Evolutionary conservation across 2,113 vertebrate species (phyloP), one percentile per base, ranked within the genome.

Genomic region (Lethenteron camtschaticum): DNA sequence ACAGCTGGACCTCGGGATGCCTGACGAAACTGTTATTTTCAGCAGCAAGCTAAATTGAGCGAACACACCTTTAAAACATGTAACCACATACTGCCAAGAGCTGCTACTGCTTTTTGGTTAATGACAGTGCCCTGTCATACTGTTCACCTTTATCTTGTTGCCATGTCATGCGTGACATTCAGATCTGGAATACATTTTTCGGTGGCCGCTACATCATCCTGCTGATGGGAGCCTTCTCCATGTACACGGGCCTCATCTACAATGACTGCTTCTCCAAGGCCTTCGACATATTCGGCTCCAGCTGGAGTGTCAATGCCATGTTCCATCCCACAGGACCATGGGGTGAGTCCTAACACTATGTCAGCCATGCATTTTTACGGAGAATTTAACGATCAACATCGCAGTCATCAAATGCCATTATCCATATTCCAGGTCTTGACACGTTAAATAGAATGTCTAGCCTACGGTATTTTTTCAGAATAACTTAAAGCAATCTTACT

Each of bases 181-280:
- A 97, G 94, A 91, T 97, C 77, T 96, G 88, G 88, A 79, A 60
- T 77, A 95, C 80, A 69, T 90, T 95, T 82, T 97, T 95, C 0
- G 83, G 84, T 14, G 94, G 94, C 2, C 82, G 94, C 56, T 97
- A 96, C 74, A 82, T 97, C 72, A 88, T 96, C 71, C 81, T 96
- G 70, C 80, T 97, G 72, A 96, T 97, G 94, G 94, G 94, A 0
- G 82, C 88, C 18, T 91, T 97, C 78, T 97, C 94, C 3, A 2
- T 96, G 77, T 96, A 97, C 80, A 97, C 94, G 0, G 94, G 91
- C 12, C 91, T 94, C 77, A 81, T 97, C 75, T 97, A 97, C 81
- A 95, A 95, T 0, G 90, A 94, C 76, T 95, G 89, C 74, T 95
- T 95, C 78, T 89, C 89, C 79, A 79, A 82, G 4, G 83, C 87